Evolutionary conservation across 2,888 invertebrate genomes (phyloP), one percentile per base, ranked within the genome.

Genomic region (Seira sanloemensis): DNA sequence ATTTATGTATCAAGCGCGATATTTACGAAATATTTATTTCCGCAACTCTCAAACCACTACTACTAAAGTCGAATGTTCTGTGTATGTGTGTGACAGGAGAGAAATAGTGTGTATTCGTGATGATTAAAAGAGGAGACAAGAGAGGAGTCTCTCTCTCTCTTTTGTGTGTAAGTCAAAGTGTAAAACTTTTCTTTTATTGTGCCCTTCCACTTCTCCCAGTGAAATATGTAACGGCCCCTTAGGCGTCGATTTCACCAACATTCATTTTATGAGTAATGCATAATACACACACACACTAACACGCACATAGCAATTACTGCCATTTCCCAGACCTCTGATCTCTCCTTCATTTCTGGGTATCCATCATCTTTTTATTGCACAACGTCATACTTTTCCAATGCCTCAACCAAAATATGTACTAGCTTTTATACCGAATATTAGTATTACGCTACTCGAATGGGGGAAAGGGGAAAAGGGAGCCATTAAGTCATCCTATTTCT

Each of bases 271-370:
- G n/a, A 16, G 58, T 18, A n/a, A 67, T 67, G 67, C n/a, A 25
- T 58, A 18, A 9, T 58, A 37, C 37, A 37, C 37, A 37, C 25
- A 58, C 4, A 24, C 54, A 25, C 25, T 73, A 54, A 54, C n/a
- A 37, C 74, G 21, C 24, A 58, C 62, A 37, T 27, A 27, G 65
- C 74, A 74, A 74, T 74, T 82, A 76, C 77, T 76, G 82, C 72
- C 77, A 82, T 82, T 82, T 82, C 82, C 82, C 82, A 81, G 76
- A 76, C 71, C 82, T 65, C 82, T 76, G 82, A 82, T 82, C 82
- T 76, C 46, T 71, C 71, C 71, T 82, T 82, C 74, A 71, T 69
- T 76, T 82, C 72, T 23, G 76, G 62, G 54, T 26, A 82, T 82
- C 67, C 82, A 82, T 82, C 82, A 82, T 82, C 26, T 67, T 82